A percentile compares a stretch with the other conserved stretches of the same genome.
phyloP scores from a whole-genome alignment of 2,797 vertebrate species.

The Etheostoma perlongum region DNA sequence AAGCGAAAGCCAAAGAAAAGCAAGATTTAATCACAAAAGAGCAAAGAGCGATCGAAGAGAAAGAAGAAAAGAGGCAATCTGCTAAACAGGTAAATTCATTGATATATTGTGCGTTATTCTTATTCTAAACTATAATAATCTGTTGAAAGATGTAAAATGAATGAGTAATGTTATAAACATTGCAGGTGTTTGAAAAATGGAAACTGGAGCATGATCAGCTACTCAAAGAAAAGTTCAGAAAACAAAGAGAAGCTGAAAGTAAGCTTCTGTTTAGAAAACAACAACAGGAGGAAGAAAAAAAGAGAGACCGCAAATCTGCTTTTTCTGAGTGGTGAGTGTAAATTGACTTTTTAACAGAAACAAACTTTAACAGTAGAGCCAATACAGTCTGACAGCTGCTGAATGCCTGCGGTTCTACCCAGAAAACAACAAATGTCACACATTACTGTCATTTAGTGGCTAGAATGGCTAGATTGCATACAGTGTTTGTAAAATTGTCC shows the following conservation, averaged over 20 bases:
- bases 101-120: background rate
- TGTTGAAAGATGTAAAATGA: background rate
- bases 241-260: slow-evolving; percentile 85
- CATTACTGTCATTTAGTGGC: background rate
- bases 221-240: slow-evolving; percentile 85
- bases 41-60: slow-evolving; percentile 83
- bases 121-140: background rate
- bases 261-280: slow-evolving; percentile 85
- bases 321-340: slow-evolving; percentile 89
- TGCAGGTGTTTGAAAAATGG: slow-evolving; percentile 95
- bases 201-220: slow-evolving; percentile 86
- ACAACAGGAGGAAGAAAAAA: slow-evolving; percentile 86
- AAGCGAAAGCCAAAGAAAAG: slow-evolving; percentile 83
- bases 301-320: slow-evolving; percentile 83
- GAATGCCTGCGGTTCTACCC: background rate
- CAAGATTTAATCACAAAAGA: slow-evolving; percentile 80
- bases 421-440: background rate
- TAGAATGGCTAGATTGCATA: background rate
- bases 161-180: slow-evolving; percentile 21
- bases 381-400: background rate
- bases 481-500: background rate
- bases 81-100: slow-evolving; percentile 83
- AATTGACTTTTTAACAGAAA: background rate
- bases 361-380: background rate
- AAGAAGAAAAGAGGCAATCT: slow-evolving; percentile 83